These are phyloP conservation scores for Tupaia tana DNA, from an alignment of 2,113 vertebrate species.

Conservation along the genomic window DNA sequence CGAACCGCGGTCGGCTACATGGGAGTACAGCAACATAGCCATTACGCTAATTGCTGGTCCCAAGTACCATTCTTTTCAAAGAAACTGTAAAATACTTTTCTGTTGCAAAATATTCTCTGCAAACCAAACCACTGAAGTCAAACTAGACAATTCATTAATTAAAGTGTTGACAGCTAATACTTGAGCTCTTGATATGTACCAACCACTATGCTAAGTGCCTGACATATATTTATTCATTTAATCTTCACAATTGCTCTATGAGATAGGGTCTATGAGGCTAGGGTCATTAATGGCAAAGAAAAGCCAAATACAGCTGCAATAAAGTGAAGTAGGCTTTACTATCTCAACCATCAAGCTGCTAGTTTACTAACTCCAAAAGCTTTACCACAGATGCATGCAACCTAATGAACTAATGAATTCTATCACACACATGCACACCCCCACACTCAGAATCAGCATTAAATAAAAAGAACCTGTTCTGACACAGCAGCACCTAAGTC, in stretches of 20 bases:
- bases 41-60: no score
- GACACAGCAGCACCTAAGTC: neutral
- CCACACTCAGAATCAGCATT: neutral
- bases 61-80: slow-evolving; percentile 42
- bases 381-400: neutral
- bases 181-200: neutral
- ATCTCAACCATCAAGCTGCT: neutral
- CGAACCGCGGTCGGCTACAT: no score
- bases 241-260: slow-evolving; percentile 11
- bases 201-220: slow-evolving; percentile 40
- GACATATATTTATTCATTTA: slow-evolving; percentile 36
- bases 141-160: neutral
- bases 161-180: slow-evolving; percentile 1
- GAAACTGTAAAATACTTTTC: slow-evolving; percentile 6
- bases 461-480: slow-evolving; percentile 22
- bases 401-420: slow-evolving; percentile 3
- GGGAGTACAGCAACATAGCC: no score
- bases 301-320: slow-evolving; percentile 18
- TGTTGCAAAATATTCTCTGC: slow-evolving; percentile 16
- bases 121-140: slow-evolving; percentile 22
- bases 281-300: no score
- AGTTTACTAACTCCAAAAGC: slow-evolving; percentile 41
- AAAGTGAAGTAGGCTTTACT: slow-evolving; percentile 1
- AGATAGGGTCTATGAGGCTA: neutral
- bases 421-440: neutral